Percentiles rank a stretch among this genome's conserved stretches.
phyloP scores from a whole-genome alignment of 2,113 vertebrate genomes.

The Pituophis catenifer region DNA sequence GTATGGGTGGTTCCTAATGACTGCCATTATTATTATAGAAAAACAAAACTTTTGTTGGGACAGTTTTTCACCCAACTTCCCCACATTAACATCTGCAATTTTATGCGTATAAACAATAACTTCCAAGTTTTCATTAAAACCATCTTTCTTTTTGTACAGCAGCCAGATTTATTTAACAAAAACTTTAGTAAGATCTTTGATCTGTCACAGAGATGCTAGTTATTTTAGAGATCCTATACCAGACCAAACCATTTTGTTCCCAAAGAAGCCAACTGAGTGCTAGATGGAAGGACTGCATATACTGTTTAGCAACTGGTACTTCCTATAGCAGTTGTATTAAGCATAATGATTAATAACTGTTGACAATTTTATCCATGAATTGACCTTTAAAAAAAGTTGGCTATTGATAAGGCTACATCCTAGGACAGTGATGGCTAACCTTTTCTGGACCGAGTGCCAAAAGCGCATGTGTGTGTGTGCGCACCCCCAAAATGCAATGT shows the following conservation, averaged over 20 bases:
- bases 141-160: not conserved
- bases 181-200: not conserved
- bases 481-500: no score
- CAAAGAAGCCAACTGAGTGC: not conserved
- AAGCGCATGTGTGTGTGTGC: no score
- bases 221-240: not conserved
- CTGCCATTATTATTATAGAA: not conserved
- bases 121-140: not conserved
- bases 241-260: not conserved
- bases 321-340: not conserved
- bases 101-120: not conserved
- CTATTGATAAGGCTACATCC: not conserved
- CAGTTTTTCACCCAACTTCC: not conserved
- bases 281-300: not conserved
- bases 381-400: not conserved
- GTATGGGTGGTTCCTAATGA: not conserved
- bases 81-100: not conserved
- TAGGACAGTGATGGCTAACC: no score
- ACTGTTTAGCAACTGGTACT: not conserved
- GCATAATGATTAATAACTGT: not conserved
- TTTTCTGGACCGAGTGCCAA: no score
- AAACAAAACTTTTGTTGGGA: not conserved
- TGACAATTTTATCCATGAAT: not conserved
- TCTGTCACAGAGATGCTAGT: not conserved
- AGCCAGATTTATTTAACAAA: not conserved